A percentile compares a stretch with the other conserved stretches of the same genome.
phyloP scores from a whole-genome alignment of 2,113 vertebrate species.

The Hydrochoerus hydrochaeris region DNA sequence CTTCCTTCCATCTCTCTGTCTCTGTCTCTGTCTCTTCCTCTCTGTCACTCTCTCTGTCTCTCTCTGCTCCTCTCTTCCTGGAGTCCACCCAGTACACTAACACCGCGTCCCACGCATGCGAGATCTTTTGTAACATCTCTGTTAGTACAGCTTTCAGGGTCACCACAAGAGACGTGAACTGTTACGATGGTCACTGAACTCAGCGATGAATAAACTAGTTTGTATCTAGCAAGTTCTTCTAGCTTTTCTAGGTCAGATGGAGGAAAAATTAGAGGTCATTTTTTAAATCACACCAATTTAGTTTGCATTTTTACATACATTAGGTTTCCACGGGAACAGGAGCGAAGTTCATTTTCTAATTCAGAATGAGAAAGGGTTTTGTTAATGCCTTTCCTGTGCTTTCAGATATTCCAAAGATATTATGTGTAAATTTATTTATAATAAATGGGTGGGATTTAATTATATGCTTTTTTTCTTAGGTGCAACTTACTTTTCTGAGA shows the following conservation, averaged over 20 bases:
- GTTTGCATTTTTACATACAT: slow-evolving; percentile 40
- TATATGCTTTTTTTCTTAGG: background rate
- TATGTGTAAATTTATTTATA: background rate
- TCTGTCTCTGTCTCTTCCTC: background rate
- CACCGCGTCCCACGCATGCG: rapidly evolving
- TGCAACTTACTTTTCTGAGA: background rate
- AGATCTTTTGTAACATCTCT: background rate
- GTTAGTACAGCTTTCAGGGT: background rate
- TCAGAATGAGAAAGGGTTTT: background rate
- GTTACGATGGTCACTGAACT: background rate
- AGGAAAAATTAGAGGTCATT: background rate
- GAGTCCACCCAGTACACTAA: background rate
- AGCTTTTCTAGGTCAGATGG: background rate
- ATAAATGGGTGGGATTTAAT: slow-evolving; percentile 1
- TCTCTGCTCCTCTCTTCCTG: background rate
- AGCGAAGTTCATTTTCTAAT: slow-evolving; percentile 15
- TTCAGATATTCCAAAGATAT: background rate
- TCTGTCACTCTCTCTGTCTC: too few relatives aligned
- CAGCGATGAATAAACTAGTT: slow-evolving; percentile 1
- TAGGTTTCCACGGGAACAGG: slow-evolving; percentile 45
- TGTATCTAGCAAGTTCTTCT: background rate
- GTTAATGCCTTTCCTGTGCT: background rate
- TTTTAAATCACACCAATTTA: slow-evolving; percentile 60
- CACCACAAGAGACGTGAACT: background rate
- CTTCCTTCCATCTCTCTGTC: too few relatives aligned